Conservation (phyloP, 2,797 vertebrate species). For the Propithecus perrieri region DNA sequence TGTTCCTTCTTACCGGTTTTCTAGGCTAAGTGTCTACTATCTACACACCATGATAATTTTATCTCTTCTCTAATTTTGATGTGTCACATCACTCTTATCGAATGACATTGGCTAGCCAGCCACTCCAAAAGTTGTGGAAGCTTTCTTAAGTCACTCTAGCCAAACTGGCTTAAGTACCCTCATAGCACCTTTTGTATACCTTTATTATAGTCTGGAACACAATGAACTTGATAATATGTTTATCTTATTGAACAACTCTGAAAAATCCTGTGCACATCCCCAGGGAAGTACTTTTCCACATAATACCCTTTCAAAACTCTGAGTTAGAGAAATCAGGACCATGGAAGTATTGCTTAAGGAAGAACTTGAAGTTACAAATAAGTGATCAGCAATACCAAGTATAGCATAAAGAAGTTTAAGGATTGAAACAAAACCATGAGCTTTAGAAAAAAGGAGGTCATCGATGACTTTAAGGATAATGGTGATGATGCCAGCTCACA, state of each 20-base stretch:
- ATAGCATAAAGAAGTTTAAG: neutral
- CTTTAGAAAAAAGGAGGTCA: neutral
- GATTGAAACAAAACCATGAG: neutral
- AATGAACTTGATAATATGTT: neutral
- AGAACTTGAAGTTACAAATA: neutral
- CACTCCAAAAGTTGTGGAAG: neutral
- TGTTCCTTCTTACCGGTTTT: neutral
- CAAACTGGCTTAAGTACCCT: neutral
- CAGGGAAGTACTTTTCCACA: neutral
- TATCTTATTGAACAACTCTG: neutral
- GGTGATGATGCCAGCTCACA: neutral
- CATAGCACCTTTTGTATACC: neutral
- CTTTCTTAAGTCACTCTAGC: neutral
- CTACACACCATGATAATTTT: neutral
- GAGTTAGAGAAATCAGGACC: neutral
- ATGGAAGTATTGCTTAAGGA: neutral
- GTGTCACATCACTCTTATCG: neutral
- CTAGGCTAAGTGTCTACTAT: neutral
- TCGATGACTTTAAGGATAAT: neutral
- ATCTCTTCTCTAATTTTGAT: neutral
- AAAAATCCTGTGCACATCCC: neutral
- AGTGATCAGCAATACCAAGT: neutral
- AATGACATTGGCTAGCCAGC: neutral
- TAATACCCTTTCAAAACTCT: neutral
- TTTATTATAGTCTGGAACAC: neutral